Percentiles rank a stretch among this genome's conserved stretches.
Conservation (phyloP, 2,797 vertebrate genomes). For the Platyrinchus mystaceus region DNA sequence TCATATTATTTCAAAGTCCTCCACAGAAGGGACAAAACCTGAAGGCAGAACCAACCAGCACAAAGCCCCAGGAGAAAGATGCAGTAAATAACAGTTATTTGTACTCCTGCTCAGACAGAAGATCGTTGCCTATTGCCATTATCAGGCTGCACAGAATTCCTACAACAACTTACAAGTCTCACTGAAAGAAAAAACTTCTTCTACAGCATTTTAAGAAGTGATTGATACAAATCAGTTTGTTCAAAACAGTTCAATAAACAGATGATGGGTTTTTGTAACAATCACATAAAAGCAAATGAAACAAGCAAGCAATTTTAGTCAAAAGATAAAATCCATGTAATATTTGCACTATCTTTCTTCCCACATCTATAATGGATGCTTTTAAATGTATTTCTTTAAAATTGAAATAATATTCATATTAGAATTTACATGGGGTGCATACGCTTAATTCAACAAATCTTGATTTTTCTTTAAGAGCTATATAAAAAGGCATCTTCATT, state of each 20-base stretch:
- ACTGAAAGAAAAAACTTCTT: background rate
- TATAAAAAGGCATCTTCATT: background rate
- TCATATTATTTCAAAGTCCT: background rate
- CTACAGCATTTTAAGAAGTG: background rate
- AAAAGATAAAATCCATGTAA: background rate
- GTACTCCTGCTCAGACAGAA: background rate
- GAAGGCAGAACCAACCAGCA: background rate
- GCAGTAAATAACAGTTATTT: background rate
- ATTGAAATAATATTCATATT: background rate
- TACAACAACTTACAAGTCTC: background rate
- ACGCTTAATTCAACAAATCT: background rate
- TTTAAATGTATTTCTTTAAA: background rate
- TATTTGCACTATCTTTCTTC: background rate
- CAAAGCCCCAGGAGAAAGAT: background rate
- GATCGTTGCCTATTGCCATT: background rate
- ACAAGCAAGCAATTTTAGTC: background rate
- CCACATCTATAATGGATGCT: background rate
- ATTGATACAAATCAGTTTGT: background rate
- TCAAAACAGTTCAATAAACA: background rate
- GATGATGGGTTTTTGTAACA: background rate
- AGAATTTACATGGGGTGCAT: background rate
- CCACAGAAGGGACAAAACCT: background rate
- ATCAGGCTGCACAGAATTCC: background rate
- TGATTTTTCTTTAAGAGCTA: background rate
- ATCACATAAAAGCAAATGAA: background rate